Percentiles rank a stretch among this genome's conserved stretches.
Evolutionary conservation across 2,113 vertebrate genomes (phyloP).

Genomic region (Pollimyrus isidori): DNA sequence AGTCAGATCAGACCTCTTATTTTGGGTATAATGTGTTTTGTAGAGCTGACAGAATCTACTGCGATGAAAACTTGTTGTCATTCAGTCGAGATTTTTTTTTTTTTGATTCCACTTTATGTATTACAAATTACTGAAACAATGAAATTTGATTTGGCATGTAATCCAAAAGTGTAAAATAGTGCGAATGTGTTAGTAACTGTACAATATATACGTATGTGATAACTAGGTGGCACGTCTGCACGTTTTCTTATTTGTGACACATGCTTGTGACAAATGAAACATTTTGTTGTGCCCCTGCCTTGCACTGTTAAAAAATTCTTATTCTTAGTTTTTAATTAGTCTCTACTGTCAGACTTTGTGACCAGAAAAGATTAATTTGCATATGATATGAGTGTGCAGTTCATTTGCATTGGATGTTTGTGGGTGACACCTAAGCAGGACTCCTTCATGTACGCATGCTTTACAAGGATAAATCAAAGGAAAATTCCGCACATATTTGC

Average conservation of each 20-base stretch:
- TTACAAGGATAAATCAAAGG: not conserved
- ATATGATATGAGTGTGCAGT: not conserved
- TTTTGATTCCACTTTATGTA: not conserved
- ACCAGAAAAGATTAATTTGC: not conserved
- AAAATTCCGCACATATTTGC: not conserved
- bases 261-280: not conserved
- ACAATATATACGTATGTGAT: not conserved
- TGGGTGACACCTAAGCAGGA: not conserved
- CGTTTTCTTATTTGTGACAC: not conserved
- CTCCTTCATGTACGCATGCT: not conserved
- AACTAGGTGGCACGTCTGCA: not conserved
- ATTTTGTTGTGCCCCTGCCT: not conserved
- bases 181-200: not conserved
- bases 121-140: not conserved
- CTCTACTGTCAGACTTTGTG: not conserved
- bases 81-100: not conserved
- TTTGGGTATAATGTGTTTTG: not conserved
- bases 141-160: not conserved
- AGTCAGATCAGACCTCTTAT: not conserved
- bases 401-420: not conserved
- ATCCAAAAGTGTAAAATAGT: not conserved
- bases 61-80: not conserved
- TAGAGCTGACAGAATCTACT: not conserved
- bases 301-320: not conserved
- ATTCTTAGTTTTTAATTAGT: not conserved